Evolutionary conservation across 2,797 vertebrate species (phyloP).

Genomic region (Acrocephalus scirpaceus): DNA sequence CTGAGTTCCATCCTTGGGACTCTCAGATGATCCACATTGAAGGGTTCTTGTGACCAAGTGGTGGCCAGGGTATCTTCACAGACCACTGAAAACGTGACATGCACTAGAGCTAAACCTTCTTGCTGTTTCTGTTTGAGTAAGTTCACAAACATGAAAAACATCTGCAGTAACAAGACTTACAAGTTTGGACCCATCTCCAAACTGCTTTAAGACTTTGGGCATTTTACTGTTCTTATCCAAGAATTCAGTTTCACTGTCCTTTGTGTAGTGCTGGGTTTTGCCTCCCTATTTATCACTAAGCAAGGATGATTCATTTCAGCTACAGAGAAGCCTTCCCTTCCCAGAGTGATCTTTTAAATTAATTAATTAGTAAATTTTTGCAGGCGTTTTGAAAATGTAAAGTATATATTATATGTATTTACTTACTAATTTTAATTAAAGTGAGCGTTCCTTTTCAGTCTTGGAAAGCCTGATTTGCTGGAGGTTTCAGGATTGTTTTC

Average conservation of each 20-base stretch:
- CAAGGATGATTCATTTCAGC: not conserved
- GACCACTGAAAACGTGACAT: not conserved
- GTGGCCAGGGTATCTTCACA: not conserved
- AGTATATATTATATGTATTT: not conserved
- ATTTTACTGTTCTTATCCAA: not conserved
- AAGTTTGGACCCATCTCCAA: not conserved
- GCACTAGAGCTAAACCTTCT: not conserved
- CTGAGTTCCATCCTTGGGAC: not conserved
- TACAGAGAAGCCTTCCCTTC: not conserved
- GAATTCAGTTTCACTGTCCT: not conserved
- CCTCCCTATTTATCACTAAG: not conserved
- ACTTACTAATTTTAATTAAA: not conserved
- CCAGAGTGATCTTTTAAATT: not conserved
- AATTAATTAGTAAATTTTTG: not conserved
- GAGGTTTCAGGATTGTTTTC: conserved; percentile 47
- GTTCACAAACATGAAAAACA: not conserved
- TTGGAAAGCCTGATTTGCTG: conserved; percentile 33
- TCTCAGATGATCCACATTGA: not conserved
- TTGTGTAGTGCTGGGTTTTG: not conserved
- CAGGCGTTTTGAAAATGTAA: not conserved
- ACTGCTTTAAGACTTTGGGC: not conserved
- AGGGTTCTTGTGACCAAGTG: not conserved
- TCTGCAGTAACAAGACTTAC: accelerated
- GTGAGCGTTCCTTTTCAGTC: not conserved
- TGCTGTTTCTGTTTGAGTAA: not conserved